phyloP scores from a whole-genome alignment of 2,113 vertebrate species.

The Mugil cephalus region DNA sequence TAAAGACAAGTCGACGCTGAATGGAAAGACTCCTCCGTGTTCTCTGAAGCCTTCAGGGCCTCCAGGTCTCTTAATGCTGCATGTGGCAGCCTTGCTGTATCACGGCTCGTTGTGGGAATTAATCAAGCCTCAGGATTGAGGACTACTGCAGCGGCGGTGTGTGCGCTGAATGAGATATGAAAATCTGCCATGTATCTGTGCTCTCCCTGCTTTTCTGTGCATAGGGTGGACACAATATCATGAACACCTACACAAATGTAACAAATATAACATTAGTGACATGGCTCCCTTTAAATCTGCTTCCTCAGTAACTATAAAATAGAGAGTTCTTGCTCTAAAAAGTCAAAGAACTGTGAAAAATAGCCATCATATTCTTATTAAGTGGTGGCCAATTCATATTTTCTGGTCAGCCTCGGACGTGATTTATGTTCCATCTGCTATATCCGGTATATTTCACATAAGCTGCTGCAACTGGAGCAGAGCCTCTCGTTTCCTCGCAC shows the following conservation, averaged over 20 bases:
- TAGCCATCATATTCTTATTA: too few species aligned
- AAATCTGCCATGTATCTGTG: conserved; percentile 20
- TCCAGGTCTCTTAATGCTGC: conserved; percentile 15
- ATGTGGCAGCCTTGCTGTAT: conserved; percentile 23
- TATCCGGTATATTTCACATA: background rate
- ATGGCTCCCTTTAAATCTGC: too few species aligned
- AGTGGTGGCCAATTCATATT: too few species aligned
- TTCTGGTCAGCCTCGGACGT: too few species aligned
- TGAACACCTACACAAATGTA: conserved; percentile 11
- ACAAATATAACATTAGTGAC: background rate
- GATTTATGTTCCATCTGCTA: too few species aligned
- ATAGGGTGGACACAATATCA: conserved; percentile 9
- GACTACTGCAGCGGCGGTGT: conserved; percentile 34
- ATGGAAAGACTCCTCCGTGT: conserved; percentile 18
- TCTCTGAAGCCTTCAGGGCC: conserved; percentile 15
- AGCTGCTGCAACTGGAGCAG: background rate
- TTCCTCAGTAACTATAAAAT: too few species aligned
- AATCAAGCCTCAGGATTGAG: conserved; percentile 44
- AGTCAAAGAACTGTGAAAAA: too few species aligned
- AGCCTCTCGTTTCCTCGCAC: background rate
- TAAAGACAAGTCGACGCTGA: conserved; percentile 10
- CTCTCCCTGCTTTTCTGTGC: conserved; percentile 21
- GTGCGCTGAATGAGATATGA: conserved; percentile 35
- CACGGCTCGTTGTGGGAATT: conserved; percentile 38
- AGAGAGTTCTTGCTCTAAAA: too few species aligned